Percentiles rank a stretch among this genome's conserved stretches.
Evolutionary conservation across 92 coral and sea anemone genomes (phyloP).

Genomic region (Zoanthus gigantus): DNA sequence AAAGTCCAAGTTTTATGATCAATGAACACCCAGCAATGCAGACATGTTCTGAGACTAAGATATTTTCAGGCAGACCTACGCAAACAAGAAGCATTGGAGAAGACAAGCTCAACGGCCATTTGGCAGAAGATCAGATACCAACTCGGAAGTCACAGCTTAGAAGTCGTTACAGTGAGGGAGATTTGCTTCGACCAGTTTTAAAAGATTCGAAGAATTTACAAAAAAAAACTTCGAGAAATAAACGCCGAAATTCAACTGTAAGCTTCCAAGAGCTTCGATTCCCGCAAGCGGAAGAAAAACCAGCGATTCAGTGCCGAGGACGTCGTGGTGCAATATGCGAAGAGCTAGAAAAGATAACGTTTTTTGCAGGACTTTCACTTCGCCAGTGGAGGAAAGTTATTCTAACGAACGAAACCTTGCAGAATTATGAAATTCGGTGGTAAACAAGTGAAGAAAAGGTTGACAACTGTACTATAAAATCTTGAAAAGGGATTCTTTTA

Average conservation of each 20-base stretch:
- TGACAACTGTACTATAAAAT: background rate
- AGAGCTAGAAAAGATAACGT: slow-evolving; percentile 54
- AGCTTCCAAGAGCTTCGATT: slow-evolving; percentile 32
- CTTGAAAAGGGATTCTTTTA: no score
- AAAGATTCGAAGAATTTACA: slow-evolving; percentile 6
- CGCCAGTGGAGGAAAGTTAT: slow-evolving; percentile 74
- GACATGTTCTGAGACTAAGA: background rate
- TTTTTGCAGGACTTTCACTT: slow-evolving; percentile 59
- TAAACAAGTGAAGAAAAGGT: background rate
- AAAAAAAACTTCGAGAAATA: background rate
- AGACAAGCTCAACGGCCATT: background rate
- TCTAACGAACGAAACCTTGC: slow-evolving; percentile 55
- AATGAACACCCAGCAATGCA: background rate
- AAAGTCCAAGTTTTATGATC: background rate
- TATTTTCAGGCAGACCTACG: background rate
- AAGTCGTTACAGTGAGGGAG: slow-evolving; percentile 30
- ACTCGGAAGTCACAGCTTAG: slow-evolving; percentile 4
- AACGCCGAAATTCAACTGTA: slow-evolving; percentile 28
- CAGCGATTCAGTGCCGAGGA: slow-evolving; percentile 30
- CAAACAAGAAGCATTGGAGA: background rate
- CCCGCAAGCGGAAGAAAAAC: slow-evolving; percentile 21
- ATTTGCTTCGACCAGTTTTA: slow-evolving; percentile 24
- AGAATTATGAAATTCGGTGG: slow-evolving; percentile 63
- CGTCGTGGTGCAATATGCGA: slow-evolving; percentile 71
- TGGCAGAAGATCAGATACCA: background rate